Percentiles rank a stretch among this genome's conserved stretches.
phyloP scores from a whole-genome alignment of 2,888 invertebrate species.

The Mimumesa dahlbomi region DNA sequence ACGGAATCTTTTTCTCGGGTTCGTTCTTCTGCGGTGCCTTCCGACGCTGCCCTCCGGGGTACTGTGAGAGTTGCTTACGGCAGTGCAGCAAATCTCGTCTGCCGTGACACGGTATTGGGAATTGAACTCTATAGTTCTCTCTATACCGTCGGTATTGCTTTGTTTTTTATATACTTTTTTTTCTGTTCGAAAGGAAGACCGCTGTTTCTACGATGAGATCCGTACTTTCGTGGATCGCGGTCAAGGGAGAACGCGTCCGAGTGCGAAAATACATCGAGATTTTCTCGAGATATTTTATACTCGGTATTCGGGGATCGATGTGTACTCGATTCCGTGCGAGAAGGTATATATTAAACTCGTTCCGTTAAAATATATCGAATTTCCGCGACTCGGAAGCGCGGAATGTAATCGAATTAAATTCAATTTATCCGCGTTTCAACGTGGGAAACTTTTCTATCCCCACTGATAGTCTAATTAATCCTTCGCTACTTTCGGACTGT shows the following conservation, averaged over 20 bases:
- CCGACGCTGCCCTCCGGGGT: constrained; percentile 33
- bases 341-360: no score
- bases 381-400: not conserved
- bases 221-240: not conserved
- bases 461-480: not conserved
- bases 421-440: no score
- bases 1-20: constrained; percentile 7
- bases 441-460: no score
- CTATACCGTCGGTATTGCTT: constrained; percentile 3
- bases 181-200: not conserved
- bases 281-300: not conserved
- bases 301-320: not conserved
- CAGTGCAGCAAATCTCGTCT: constrained; percentile 20
- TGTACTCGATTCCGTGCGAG: not conserved
- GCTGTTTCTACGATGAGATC: no score
- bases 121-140: constrained; percentile 24
- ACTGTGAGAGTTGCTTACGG: constrained; percentile 9
- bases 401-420: not conserved
- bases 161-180: no score
- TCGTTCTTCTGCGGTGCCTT: constrained; percentile 10
- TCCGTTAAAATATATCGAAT: no score
- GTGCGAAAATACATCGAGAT: not conserved
- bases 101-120: constrained; percentile 10
- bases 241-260: no score
- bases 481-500: no score